A percentile compares a stretch with the other conserved stretches of the same genome.
Conservation (phyloP, 2,113 vertebrate species). For the Cathartes aura region DNA sequence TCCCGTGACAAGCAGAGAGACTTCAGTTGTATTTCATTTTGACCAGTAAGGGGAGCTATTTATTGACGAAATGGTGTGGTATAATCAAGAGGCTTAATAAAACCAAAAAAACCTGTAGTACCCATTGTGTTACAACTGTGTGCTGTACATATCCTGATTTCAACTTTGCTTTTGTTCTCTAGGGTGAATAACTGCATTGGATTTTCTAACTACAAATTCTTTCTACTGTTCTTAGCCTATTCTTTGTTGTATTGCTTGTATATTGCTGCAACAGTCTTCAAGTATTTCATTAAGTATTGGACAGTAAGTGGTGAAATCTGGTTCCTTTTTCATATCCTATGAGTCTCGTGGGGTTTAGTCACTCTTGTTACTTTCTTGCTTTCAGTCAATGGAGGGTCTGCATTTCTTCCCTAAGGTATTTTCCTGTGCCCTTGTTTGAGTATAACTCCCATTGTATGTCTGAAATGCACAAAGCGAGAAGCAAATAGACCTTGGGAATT, state of each 20-base stretch:
- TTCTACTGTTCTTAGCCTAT: constrained; percentile 95
- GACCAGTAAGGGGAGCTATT: constrained; percentile 1
- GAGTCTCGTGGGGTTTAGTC: neutral
- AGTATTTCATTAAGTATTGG: constrained; percentile 98
- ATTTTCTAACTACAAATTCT: constrained; percentile 99
- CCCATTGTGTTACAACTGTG: neutral
- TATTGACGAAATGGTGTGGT: rapidly evolving
- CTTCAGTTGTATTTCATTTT: neutral
- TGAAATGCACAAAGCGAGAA: neutral
- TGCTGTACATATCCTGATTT: constrained; percentile 21
- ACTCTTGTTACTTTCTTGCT: neutral
- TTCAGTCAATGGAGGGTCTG: neutral
- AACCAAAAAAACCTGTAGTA: rapidly evolving
- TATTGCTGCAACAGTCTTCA: constrained; percentile 91
- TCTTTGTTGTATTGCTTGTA: constrained; percentile 94
- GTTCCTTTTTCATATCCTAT: neutral
- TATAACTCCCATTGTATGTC: neutral
- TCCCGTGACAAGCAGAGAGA: neutral
- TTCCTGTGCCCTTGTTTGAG: neutral
- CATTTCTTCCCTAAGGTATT: neutral
- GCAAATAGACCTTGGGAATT: neutral
- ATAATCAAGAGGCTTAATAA: no score
- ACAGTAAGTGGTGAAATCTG: constrained; percentile 83
- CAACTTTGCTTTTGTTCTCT: constrained; percentile 64
- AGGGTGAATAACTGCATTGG: constrained; percentile 99